Base-by-base conservation (phyloP, 1,140 invertebrate genomes). In the Acromyrmex charruanus region DNA sequence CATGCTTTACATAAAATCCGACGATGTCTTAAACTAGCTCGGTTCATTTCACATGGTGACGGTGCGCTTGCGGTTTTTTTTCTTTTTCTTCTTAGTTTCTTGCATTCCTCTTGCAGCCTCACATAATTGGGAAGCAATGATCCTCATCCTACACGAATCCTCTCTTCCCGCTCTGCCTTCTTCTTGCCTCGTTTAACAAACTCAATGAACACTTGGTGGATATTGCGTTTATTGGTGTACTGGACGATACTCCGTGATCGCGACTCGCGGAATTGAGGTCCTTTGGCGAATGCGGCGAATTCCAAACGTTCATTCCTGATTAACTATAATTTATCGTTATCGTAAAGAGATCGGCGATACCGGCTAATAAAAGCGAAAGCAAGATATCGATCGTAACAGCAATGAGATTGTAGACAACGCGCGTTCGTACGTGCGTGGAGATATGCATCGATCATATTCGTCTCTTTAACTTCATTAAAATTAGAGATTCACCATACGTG, bases 181-280 rank as follows among this genome's bases (percentile, higher is more conserved):
- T 61, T 86, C 61, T 77, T 55, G 39, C 35, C 61, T 61, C 39
- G 16, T 82, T 82, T 82, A 90, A 49, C 86, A 90, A 90, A 92
- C 87, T 90, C 88, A 77, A 85, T 92, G 93, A 94, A 94, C 93
- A 94, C 93, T 93, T 94, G 92, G 93, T 94, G 93, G 93, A 94
- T 94, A 91, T 93, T 92, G 91, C 91, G 86, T 87, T 86, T 91
- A 85, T 88, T 53, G 69, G 89, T 86, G 89, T 55, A 82, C 87
- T 90, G 89, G 87, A 91, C 89, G 87, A 88, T 87, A 79, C 82
- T 74, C 81, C 74, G 74, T 84, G 87, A 65, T 77, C 58, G 51
- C 53, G 25, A 53, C 61, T 72, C 16, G 53, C 68, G 55, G 35
- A 68, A 35, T 82, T 39, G 63, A 88, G 44, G 21, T 85, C 66